phyloP scores from a whole-genome alignment of 2,888 invertebrate species.

The Apomyelois bistriatella region DNA sequence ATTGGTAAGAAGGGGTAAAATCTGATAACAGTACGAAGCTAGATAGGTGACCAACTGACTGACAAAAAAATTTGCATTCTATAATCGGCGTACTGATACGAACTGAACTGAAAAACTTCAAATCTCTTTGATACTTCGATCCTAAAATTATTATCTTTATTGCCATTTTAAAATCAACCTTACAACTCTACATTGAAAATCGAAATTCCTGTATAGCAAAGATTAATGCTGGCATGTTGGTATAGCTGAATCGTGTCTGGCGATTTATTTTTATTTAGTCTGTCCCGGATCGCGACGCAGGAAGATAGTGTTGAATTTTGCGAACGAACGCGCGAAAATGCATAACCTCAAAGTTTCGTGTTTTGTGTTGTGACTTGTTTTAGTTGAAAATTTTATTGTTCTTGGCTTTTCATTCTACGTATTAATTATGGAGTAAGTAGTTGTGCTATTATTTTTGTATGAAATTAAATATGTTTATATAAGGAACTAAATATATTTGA shows the following conservation, averaged over 20 bases:
- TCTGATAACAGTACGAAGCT: no score
- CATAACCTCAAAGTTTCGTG: conserved; percentile 3
- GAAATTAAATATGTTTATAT: no score
- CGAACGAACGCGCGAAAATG: conserved; percentile 5
- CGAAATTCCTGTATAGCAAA: neutral
- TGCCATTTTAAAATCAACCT: neutral
- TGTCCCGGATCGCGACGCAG: neutral
- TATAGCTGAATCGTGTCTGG: neutral
- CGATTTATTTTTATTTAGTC: conserved; percentile 9
- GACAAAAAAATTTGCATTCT: neutral
- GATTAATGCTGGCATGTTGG: neutral
- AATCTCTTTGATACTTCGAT: neutral
- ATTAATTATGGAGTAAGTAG: neutral
- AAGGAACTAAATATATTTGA: no score
- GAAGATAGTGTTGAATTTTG: neutral
- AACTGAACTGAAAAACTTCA: neutral
- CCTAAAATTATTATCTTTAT: neutral
- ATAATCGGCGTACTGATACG: neutral
- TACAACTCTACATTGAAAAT: neutral
- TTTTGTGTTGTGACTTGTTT: neutral
- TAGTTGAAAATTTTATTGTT: neutral
- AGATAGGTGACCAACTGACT: neutral
- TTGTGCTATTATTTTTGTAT: neutral
- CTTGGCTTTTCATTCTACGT: neutral
- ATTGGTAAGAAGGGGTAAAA: no score